A percentile compares a stretch with the other conserved stretches of the same genome.
phyloP scores from a whole-genome alignment of 1,140 invertebrate species.

The Zaprionus lachaisei region DNA sequence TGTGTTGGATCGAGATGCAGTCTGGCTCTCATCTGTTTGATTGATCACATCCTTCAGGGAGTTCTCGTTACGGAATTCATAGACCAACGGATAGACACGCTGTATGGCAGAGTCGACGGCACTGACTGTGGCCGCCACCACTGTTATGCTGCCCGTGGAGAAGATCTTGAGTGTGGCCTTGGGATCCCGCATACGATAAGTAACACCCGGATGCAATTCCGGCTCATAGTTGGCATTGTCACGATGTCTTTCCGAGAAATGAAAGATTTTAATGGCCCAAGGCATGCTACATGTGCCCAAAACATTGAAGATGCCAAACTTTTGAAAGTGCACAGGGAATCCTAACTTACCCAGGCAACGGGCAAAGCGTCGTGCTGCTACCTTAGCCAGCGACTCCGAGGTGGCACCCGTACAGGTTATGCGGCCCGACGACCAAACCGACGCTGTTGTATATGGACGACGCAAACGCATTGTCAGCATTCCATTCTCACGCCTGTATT shows the following conservation, averaged over 20 bases:
- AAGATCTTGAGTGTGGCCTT: constrained; percentile 99
- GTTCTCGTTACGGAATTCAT: constrained; percentile 92
- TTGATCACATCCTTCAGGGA: background rate
- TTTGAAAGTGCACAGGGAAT: constrained; percentile 94
- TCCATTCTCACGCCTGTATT: constrained; percentile 97
- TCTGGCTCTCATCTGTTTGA: background rate
- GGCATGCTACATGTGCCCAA: constrained; percentile 98
- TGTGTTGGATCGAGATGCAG: background rate
- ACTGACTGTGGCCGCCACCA: constrained; percentile 95
- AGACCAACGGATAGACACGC: constrained; percentile 96
- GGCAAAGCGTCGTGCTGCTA: constrained; percentile 95
- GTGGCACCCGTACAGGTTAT: constrained; percentile 98
- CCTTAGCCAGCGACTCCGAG: constrained; percentile 92
- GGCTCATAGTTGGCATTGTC: constrained; percentile 97
- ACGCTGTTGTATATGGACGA: constrained; percentile 96
- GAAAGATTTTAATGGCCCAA: constrained; percentile 97
- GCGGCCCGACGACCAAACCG: constrained; percentile 99
- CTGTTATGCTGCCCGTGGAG: constrained; percentile 98
- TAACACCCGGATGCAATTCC: constrained; percentile 98
- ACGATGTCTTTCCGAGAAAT: constrained; percentile 93
- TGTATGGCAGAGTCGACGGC: constrained; percentile 96
- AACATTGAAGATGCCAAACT: constrained; percentile 98
- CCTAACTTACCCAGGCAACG: constrained; percentile 96
- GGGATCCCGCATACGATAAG: constrained; percentile 94
- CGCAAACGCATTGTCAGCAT: constrained; percentile 99